Evolutionary conservation across 2,113 vertebrate species (phyloP), one percentile per base, ranked within the genome.

Genomic region (Hippocampus zosterae): DNA sequence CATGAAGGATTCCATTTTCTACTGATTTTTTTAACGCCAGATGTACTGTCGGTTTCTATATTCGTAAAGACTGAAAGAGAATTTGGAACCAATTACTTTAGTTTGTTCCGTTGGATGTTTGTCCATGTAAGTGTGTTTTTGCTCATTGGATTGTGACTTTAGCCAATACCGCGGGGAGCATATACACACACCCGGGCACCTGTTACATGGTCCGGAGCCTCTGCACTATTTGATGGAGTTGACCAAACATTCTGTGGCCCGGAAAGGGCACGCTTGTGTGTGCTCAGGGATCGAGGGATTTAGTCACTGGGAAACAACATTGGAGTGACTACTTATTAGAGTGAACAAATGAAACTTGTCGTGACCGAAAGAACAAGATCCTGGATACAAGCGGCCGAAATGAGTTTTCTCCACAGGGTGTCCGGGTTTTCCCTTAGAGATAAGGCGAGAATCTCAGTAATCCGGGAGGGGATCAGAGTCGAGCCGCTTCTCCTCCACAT

Each of bases 91-190:
- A 40, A 40, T 62, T 40, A 8, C 2, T 21, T 55, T 55, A 11
- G 53, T 56, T 62, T 62, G 33, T 62, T 46, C 41, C 15, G 10
- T 65, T 65, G 67, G 65, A 78, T 60, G 64, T 21, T 60, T 60
- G 59, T 64, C 15, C 66, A n/a, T n/a, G 6, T 23, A 55, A 55
- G 65, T 79, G 77, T 75, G 71, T 55, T 73, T 76, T 60, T 65
- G 66, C 55, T 67, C 55, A 44, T 76, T 73, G 53, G 68, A 81
- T 81, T 73, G 75, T 71, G 75, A 71, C 68, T 71, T 68, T 55
- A 69, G 78, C 73, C 72, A 76, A 53, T 12, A 19, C 73, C 73
- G 23, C 12, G n/a, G 21, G 53, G n/a, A 56, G n/a, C 57, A 70
- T 21, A 53, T 53, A 46, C 42, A 52, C 21, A 48, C 52, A 70